Conservation (phyloP, 2,113 vertebrate species). For the Hippocampus zosterae region DNA sequence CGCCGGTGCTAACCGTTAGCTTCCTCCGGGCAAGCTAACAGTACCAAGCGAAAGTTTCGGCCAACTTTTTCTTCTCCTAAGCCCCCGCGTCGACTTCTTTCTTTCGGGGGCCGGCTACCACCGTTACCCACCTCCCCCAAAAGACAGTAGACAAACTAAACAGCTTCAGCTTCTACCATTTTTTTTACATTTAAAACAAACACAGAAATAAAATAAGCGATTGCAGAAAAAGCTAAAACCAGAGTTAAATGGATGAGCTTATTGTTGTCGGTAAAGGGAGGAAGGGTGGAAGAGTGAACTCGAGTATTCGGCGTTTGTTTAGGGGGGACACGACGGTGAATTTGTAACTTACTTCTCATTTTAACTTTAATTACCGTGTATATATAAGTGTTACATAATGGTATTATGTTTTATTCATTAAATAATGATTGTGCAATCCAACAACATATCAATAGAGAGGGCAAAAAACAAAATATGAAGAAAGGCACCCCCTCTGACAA, state of each 20-base stretch:
- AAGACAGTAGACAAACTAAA: constrained; percentile 22
- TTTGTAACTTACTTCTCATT: background rate
- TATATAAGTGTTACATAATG: rapidly evolving
- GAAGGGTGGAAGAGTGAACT: constrained; percentile 4
- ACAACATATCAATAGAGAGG: background rate
- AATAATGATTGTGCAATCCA: no score
- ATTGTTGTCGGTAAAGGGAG: constrained; percentile 42
- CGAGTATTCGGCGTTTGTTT: background rate
- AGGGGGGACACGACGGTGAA: background rate
- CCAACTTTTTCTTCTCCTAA: constrained; percentile 16
- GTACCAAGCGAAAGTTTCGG: constrained; percentile 14
- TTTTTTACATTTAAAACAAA: constrained; percentile 14
- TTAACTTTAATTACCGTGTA: rapidly evolving
- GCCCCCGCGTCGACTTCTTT: constrained; percentile 8
- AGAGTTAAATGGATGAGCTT: background rate
- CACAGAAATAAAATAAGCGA: background rate
- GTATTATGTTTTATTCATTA: background rate
- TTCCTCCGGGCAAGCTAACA: constrained; percentile 4
- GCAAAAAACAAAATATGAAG: background rate
- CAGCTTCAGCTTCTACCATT: constrained; percentile 9
- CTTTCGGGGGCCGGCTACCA: constrained; percentile 16
- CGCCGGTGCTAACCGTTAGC: constrained; percentile 44
- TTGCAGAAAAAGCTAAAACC: background rate
- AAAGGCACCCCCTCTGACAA: constrained; percentile 37
- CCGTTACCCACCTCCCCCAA: background rate